phyloP scores from a whole-genome alignment of 2,888 invertebrate genomes.

The Corbicula japonica region DNA sequence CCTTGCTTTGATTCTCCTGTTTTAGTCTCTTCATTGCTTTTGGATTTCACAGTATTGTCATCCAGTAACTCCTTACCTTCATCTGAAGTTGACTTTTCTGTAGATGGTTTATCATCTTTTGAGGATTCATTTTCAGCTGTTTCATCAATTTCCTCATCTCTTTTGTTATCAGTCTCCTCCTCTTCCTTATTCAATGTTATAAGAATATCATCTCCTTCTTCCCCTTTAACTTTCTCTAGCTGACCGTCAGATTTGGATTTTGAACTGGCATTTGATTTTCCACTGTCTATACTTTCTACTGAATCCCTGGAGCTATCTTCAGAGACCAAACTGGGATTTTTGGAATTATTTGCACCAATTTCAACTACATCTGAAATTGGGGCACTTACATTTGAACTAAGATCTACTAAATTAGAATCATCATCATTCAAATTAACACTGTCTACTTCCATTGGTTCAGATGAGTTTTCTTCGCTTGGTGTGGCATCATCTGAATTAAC shows the following conservation, averaged over 20 bases:
- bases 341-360: conserved; percentile 29
- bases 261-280: conserved; percentile 12
- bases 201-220: conserved; percentile 64
- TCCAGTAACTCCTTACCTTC: conserved; percentile 15
- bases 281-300: conserved; percentile 30
- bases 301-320: conserved; percentile 61
- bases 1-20: neutral
- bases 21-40: neutral
- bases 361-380: conserved; percentile 27
- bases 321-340: conserved; percentile 42
- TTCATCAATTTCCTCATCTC: conserved; percentile 38
- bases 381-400: conserved; percentile 43
- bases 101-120: conserved; percentile 3
- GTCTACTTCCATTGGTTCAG: conserved; percentile 43
- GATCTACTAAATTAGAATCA: conserved; percentile 36
- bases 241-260: conserved; percentile 35
- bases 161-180: conserved; percentile 17
- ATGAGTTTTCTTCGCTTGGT: conserved; percentile 3
- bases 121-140: neutral
- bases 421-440: conserved; percentile 27
- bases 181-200: conserved; percentile 69
- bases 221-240: conserved; percentile 66
- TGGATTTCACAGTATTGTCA: conserved; percentile 34
- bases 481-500: conserved; percentile 10
- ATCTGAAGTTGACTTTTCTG: conserved; percentile 11